Base-by-base conservation (phyloP, 37 sponge, comb jelly and placozoan species). In the Corticium candelabrum region DNA sequence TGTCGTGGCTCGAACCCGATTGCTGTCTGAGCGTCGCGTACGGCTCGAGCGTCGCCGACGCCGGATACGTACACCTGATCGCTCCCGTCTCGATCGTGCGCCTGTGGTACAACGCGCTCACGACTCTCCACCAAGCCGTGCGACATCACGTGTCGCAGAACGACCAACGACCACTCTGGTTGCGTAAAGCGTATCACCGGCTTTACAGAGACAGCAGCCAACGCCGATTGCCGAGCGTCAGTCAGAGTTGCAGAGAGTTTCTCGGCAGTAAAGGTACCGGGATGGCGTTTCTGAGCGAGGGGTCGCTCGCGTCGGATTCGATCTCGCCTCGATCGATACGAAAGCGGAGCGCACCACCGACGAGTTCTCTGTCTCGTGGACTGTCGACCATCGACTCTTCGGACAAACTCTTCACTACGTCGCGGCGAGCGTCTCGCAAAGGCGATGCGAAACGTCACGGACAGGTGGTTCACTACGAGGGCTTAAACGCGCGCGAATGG, bases 31-130 rank as follows among this genome's bases (percentile, higher is more conserved):
- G 11, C 15, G 21, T 50, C 62, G 62, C 21, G 15, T 50, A 50
- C 62, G 62, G 62, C 62, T 11, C 62, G 15, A 21, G 62, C 62
- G 62, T 50, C 62, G 62, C 62, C 62, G 62, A 50, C 62, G 62
- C 21, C 62, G 15, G 21, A 11, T 50, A 50, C 62, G 62, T 21
- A 21, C 11, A 50, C 21, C 21, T 50, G 15, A 21, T 50, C 62
- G 62, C 62, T 11, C 62, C 62, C 15, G 62, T 21, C 15, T 11
- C 62, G 21, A 50, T 50, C 62, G 62, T 50, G 62, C 62, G 62
- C 11, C 21, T 50, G 15, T 50, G 62, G 62, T 50, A 50, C 62
- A 21, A 50, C 62, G 62, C 62, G 62, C 21, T 50, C 15, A 21
- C 62, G 62, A 11, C 15, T 50, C 62, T 50, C 15, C 62, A 27